Evolutionary conservation across 2,797 vertebrate genomes (phyloP).

Genomic region (Catamblyrhynchus diadema): DNA sequence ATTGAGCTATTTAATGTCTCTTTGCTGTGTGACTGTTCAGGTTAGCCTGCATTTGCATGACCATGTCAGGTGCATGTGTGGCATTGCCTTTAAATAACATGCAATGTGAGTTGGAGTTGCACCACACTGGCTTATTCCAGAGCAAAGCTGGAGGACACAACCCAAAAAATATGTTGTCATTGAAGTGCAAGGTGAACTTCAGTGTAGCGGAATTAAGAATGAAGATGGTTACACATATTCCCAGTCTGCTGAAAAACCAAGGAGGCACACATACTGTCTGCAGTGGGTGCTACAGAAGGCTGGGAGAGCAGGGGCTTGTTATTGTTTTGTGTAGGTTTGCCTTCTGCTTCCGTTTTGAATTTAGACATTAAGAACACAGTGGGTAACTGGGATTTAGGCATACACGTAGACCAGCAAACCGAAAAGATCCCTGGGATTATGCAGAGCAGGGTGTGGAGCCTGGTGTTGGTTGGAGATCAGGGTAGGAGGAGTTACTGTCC

Average conservation of each 20-base stretch:
- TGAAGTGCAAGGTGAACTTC: neutral
- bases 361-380: neutral
- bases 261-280: neutral
- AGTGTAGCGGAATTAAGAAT: neutral
- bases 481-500: neutral
- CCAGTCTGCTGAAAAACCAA: neutral
- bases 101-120: neutral
- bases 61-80: neutral
- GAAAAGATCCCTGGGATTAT: neutral
- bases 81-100: neutral
- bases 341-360: neutral
- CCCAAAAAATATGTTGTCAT: neutral
- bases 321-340: neutral
- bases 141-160: neutral
- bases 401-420: rapidly evolving
- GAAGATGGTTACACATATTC: neutral
- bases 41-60: neutral
- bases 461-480: neutral
- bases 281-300: neutral
- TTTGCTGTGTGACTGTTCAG: neutral
- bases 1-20: neutral
- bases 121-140: neutral
- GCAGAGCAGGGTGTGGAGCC: neutral
- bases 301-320: neutral
- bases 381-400: rapidly evolving